A percentile compares a stretch with the other conserved stretches of the same genome.
These are phyloP conservation scores for Bubo blakistoni DNA, from an alignment of 2,113 vertebrate genomes.

Conservation along the genomic window DNA sequence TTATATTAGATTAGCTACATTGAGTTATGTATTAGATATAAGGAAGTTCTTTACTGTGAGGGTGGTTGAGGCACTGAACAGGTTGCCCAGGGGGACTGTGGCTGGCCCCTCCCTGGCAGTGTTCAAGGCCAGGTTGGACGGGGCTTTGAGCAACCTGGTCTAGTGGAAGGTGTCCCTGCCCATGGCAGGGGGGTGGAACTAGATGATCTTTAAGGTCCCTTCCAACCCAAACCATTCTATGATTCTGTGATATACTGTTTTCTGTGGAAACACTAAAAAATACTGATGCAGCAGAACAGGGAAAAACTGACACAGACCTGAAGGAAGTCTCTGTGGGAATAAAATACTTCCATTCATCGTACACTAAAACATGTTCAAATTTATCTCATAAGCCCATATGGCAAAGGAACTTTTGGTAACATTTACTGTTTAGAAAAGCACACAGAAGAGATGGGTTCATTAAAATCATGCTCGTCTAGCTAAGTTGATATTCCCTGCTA, in stretches of 20 bases:
- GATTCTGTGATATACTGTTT: neutral
- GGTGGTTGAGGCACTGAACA: too few relatives aligned
- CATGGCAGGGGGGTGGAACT: too few relatives aligned
- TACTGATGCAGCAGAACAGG: neutral
- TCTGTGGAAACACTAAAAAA: neutral
- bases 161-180: too few relatives aligned
- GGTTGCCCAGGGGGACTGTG: too few relatives aligned
- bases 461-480: neutral
- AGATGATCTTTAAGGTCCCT: too few relatives aligned
- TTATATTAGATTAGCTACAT: too few relatives aligned
- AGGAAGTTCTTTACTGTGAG: too few relatives aligned
- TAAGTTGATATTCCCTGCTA: neutral
- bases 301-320: neutral
- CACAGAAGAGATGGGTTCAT: neutral
- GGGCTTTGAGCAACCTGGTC: too few relatives aligned
- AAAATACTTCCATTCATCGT: neutral
- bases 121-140: too few relatives aligned
- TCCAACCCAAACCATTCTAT: too few relatives aligned
- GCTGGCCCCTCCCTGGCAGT: too few relatives aligned
- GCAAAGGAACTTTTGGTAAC: neutral
- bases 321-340: neutral
- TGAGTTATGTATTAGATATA: too few relatives aligned
- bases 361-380: conserved; percentile 7
- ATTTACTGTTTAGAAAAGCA: conserved; percentile 9
- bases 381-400: neutral